Percentiles rank a stretch among this genome's conserved stretches.
Conservation (phyloP, 1,140 invertebrate species). For the Carposina sasakii region DNA sequence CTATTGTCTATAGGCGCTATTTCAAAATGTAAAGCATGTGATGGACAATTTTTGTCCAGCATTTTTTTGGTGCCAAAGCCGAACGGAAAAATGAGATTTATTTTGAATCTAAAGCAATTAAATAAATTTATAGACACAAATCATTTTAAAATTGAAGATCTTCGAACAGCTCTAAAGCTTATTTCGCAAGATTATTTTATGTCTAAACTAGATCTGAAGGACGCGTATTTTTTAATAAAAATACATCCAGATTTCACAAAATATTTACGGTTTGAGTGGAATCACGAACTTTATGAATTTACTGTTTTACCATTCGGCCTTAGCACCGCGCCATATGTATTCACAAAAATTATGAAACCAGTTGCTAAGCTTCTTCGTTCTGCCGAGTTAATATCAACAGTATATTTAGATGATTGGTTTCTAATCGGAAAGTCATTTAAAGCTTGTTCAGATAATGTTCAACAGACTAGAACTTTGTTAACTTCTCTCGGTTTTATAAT, state of each 20-base stretch:
- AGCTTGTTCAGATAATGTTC: conserved; percentile 1
- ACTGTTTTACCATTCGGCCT: conserved; percentile 5
- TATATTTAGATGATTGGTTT: conserved; percentile 9
- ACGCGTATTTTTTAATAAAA: conserved; percentile 13
- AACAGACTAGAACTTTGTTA: not conserved
- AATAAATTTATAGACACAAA: conserved; percentile 26
- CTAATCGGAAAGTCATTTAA: not conserved
- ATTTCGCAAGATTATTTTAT: conserved; percentile 17
- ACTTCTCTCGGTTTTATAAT: conserved; percentile 6
- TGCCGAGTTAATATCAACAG: not conserved
- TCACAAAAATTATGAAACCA: conserved; percentile 8
- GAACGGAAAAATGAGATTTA: conserved; percentile 28
- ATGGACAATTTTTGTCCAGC: conserved; percentile 24
- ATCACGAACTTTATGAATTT: conserved; percentile 4
- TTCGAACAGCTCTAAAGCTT: conserved; percentile 26
- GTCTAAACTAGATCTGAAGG: conserved; percentile 21
- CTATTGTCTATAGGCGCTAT: conserved; percentile 3
- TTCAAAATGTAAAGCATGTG: conserved; percentile 8
- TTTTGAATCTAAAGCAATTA: conserved; percentile 28
- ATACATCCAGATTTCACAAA: conserved; percentile 4
- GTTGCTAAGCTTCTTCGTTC: conserved; percentile 1
- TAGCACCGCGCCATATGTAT: conserved; percentile 4
- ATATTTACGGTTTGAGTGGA: conserved; percentile 6
- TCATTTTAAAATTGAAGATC: conserved; percentile 31
- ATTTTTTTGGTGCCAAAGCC: conserved; percentile 26